Conservation (phyloP, 2,888 invertebrate species). For the Galerucella nymphaeae region DNA sequence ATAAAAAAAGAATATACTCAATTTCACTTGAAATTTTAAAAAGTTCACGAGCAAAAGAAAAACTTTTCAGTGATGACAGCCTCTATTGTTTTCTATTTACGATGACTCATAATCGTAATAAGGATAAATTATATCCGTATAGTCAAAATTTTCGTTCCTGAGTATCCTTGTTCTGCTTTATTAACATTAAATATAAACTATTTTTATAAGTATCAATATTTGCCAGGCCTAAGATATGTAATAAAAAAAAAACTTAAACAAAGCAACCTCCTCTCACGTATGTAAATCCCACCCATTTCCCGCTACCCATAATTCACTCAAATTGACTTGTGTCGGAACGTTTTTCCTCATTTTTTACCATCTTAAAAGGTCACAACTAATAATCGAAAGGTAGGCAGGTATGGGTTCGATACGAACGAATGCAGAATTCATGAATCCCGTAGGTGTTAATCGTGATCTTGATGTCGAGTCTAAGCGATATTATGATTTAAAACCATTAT, state of each 20-base stretch:
- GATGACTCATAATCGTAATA: too few relatives aligned
- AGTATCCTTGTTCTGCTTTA: too few relatives aligned
- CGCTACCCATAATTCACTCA: conserved; percentile 17
- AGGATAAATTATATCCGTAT: too few relatives aligned
- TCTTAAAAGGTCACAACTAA: conserved; percentile 27
- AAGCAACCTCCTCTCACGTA: neutral
- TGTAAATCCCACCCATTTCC: conserved; percentile 9
- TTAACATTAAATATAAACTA: neutral
- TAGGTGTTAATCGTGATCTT: conserved; percentile 49
- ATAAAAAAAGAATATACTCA: too few relatives aligned
- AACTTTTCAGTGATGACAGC: too few relatives aligned
- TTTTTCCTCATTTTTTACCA: conserved; percentile 23
- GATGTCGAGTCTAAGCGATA: conserved; percentile 30
- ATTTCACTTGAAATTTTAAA: too few relatives aligned
- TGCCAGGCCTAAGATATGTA: neutral
- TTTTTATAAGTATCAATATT: neutral
- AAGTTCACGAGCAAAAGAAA: too few relatives aligned
- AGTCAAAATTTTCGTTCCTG: too few relatives aligned
- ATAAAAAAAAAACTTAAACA: neutral
- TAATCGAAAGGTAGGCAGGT: conserved; percentile 33
- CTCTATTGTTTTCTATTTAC: too few relatives aligned
- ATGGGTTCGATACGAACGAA: conserved; percentile 33
- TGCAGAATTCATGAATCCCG: conserved; percentile 40
- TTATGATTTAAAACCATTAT: conserved; percentile 25
- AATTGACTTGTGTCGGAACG: conserved; percentile 21